Evolutionary conservation across 2,113 vertebrate genomes (phyloP).

Genomic region (Festucalex cinctus): DNA sequence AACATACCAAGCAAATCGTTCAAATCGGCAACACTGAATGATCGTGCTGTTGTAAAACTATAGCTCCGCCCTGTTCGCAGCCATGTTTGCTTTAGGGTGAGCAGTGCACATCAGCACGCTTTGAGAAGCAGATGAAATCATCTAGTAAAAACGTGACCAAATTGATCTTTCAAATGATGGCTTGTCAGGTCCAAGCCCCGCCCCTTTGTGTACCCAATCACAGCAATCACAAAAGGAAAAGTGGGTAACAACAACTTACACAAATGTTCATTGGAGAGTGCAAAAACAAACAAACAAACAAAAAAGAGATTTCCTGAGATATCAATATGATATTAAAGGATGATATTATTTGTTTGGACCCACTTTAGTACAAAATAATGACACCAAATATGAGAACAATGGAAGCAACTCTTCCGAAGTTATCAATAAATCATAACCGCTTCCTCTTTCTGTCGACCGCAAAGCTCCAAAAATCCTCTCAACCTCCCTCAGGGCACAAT

Average conservation of each 20-base stretch:
- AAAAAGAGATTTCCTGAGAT: background rate
- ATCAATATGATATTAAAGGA: background rate
- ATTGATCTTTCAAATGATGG: no score
- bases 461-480: background rate
- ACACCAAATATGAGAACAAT: background rate
- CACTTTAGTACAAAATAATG: background rate
- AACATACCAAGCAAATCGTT: background rate
- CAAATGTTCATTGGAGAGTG: background rate
- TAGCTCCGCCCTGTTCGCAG: background rate
- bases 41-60: background rate
- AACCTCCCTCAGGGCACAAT: background rate
- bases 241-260: background rate
- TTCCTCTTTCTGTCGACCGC: background rate
- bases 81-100: background rate
- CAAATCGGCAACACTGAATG: background rate
- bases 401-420: background rate
- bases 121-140: background rate
- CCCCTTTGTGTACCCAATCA: background rate
- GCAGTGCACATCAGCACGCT: background rate
- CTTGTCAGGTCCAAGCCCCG: background rate
- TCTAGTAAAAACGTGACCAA: background rate
- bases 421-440: background rate
- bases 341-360: background rate
- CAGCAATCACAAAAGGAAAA: background rate
- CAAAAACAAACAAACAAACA: no score